Percentiles rank a stretch among this genome's conserved stretches.
Conservation (phyloP, 1,140 invertebrate species). For the Diorhabda elongata region DNA sequence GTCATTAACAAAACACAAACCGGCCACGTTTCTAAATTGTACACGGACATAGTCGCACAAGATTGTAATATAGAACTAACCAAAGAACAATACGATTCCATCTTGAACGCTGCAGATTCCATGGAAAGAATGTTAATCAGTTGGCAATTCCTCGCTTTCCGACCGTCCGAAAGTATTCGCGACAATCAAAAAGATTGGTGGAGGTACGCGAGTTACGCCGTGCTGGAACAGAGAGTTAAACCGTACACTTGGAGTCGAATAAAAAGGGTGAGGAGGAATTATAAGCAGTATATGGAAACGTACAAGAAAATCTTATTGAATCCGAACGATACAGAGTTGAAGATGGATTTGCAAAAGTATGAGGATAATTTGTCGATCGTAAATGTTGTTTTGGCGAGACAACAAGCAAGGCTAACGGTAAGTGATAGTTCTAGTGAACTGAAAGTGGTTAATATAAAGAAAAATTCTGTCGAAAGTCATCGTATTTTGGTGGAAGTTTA, state of each 20-base stretch:
- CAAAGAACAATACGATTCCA: conserved; percentile 67
- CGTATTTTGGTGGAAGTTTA: no score
- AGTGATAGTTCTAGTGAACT: conserved; percentile 25
- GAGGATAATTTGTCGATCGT: conserved; percentile 71
- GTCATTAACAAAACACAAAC: conserved; percentile 71
- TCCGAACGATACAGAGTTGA: conserved; percentile 69
- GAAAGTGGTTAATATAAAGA: no score
- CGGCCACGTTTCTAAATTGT: conserved; percentile 64
- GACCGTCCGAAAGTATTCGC: conserved; percentile 50
- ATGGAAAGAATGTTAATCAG: conserved; percentile 66
- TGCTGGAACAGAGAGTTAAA: conserved; percentile 66
- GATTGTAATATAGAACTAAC: conserved; percentile 72
- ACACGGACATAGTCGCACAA: conserved; percentile 72
- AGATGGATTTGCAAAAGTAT: conserved; percentile 67
- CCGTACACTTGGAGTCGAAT: conserved; percentile 73
- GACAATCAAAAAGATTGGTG: conserved; percentile 64
- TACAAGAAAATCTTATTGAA: conserved; percentile 69
- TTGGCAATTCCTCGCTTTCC: conserved; percentile 51
- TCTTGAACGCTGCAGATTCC: conserved; percentile 62
- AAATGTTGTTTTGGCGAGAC: conserved; percentile 73
- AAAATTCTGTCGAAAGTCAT: no score
- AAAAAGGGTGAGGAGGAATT: conserved; percentile 64
- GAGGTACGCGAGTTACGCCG: conserved; percentile 69
- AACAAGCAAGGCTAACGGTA: conserved; percentile 73
- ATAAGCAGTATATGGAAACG: conserved; percentile 65